Base-by-base conservation (phyloP, 2,888 invertebrate genomes). In the Dynastes grantii region DNA sequence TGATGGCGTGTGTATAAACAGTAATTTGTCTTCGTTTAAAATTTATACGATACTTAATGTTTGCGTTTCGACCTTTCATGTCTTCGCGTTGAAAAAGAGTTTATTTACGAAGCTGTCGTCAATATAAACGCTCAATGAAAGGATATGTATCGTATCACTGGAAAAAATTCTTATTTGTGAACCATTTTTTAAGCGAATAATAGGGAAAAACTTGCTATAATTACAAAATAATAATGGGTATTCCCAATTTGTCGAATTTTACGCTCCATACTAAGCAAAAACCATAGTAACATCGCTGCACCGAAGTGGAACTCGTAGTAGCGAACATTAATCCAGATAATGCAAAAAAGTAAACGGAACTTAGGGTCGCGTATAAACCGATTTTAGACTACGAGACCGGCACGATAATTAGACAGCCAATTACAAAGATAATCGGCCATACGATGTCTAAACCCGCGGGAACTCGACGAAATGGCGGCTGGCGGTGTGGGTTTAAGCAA, bases 401-500 rank as follows among this genome's bases (percentile, higher is more conserved):
- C 84, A 85, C 85, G 85, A 86, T 85, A 87, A 87, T 87, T 87
- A 87, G 85, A 84, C 85, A 84, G 85, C 85, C 86, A 86, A 86
- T 86, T 86, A 86, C 85, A 83, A 84, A 82, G 82, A 82, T 81
- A 82, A 83, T 85, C 78, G 16, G 45, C 11, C 45, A 11, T 45
- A 11, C 45, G 45, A 8, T 45, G 45, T 11, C 45, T 45, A 45
- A 45, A 8, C 45, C 45, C 9, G 45, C 45, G 45, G 32, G 32
- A 32, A 32, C 32, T 32, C 45, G 11, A 45, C 11, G 45, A 32
- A 32, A 67, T 67, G 75, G 77, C 82, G 82, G 83, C 85, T 75
- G 51, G 71, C 73, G 78, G 78, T 79, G 78, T 75, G 78, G 77
- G 78, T 80, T 80, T 80, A 80, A 80, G 80, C 80, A 80, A 70